Conservation (phyloP, 2,113 vertebrate species). For the Sinocyclocheilus rhinocerous region DNA sequence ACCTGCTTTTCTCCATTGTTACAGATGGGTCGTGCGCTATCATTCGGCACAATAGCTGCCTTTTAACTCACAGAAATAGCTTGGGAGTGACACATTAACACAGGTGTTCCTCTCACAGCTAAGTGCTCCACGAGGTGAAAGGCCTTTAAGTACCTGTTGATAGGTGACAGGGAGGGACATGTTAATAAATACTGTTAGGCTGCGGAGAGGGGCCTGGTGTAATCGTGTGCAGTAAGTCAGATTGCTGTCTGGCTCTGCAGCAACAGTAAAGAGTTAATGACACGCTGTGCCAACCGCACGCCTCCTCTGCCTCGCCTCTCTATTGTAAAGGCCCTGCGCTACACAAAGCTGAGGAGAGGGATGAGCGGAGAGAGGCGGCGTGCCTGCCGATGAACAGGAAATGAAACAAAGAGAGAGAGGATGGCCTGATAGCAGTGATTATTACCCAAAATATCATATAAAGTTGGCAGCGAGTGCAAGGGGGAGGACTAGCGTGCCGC, state of each 20-base stretch:
- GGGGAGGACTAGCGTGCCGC: constrained; percentile 55
- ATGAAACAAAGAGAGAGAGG: constrained; percentile 60
- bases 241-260: constrained; percentile 59
- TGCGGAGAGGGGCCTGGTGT: constrained; percentile 30
- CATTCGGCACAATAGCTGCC: constrained; percentile 46
- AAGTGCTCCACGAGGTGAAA: constrained; percentile 45
- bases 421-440: constrained; percentile 62
- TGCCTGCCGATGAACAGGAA: constrained; percentile 60
- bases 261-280: constrained; percentile 63
- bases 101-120: constrained; percentile 50
- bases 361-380: constrained; percentile 57
- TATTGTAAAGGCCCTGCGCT: constrained; percentile 54
- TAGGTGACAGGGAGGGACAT: constrained; percentile 55
- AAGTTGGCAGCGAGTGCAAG: constrained; percentile 57
- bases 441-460: constrained; percentile 64
- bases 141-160: constrained; percentile 61
- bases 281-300: constrained; percentile 58
- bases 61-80: constrained; percentile 56
- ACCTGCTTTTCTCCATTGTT: constrained; percentile 42
- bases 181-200: constrained; percentile 60
- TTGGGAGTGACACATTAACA: constrained; percentile 54
- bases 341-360: constrained; percentile 57
- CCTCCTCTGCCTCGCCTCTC: constrained; percentile 58
- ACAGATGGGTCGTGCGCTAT: constrained; percentile 17
- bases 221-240: constrained; percentile 52